Evolutionary conservation across 2,113 vertebrate genomes (phyloP), one percentile per base, ranked within the genome.

Genomic region (Melanerpes formicivorus): DNA sequence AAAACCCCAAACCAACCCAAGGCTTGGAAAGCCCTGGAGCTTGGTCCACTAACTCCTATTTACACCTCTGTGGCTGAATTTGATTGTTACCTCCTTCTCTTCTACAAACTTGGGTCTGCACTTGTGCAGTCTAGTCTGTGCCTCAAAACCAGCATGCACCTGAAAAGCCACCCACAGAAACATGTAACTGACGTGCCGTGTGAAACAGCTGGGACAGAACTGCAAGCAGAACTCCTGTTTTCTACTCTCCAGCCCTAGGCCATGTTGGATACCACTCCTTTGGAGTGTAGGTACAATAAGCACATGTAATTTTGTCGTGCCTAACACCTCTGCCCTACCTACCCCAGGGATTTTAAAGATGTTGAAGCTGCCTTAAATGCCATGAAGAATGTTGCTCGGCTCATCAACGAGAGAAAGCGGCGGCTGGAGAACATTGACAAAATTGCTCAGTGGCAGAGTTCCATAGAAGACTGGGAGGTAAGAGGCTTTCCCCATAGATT

Each of bases 381-480:
- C 88, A 99, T 99, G 99, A 99, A 99, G 95, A 99, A 99, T 0
- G 99, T 99, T 34, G 99, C 99, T 62, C 97, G 84, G 78, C 98
- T 99, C 78, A 99, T 99, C 96, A 99, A 99, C 0, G 99, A 99
- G 95, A 97, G 98, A 54, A 99, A 99, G 91, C 97, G 99, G 30
- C 98, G 99, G 10, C 98, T 99, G 52, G 99, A 99, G 95, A 99
- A 99, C 96, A 99, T 99, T 1, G 99, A 99, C 95, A 99, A 99
- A 95, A 99, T 99, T 11, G 99, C 99, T 29, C 98, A 99, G 71
- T 99, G 99, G 99, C 99, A 99, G 97, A 99, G 98, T 87, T 98
- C 98, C 14, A 98, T 99, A 84, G 99, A 99, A 85, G 98, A 99
- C 95, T 99, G 99, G 99, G 99, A 99, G 99, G 99, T 99, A 78